These are phyloP conservation scores for Parotia lawesii DNA, from an alignment of 2,113 vertebrate genomes.

Conservation along the genomic window DNA sequence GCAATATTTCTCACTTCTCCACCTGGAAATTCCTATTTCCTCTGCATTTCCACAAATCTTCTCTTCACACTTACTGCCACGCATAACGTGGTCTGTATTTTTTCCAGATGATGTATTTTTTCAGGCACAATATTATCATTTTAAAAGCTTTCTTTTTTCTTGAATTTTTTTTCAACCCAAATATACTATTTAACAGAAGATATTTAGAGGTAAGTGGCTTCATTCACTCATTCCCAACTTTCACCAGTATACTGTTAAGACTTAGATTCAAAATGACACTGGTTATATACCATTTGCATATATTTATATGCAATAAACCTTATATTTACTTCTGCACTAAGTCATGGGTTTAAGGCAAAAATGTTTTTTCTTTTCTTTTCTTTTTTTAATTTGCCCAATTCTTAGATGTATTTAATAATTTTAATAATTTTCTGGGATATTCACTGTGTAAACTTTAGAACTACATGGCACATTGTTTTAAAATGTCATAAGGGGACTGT, in stretches of 20 bases:
- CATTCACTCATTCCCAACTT: neutral
- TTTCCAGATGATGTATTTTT: neutral
- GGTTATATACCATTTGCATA: neutral
- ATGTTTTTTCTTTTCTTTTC: neutral
- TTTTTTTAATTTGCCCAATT: neutral
- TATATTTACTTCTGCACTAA: neutral
- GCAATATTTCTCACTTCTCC: neutral
- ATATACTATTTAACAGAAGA: neutral
- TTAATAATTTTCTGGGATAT: neutral
- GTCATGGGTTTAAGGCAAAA: rapidly evolving
- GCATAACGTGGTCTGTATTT: neutral
- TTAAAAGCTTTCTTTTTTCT: neutral
- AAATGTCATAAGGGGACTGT: neutral
- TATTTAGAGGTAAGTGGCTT: neutral
- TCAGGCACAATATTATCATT: neutral
- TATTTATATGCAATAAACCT: neutral
- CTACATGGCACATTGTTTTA: neutral
- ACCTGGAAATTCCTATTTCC: neutral
- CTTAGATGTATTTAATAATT: neutral
- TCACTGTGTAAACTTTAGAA: neutral
- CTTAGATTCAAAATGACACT: neutral
- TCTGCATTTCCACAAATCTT: neutral
- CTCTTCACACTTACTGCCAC: neutral
- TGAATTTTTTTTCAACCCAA: neutral
- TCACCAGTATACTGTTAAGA: neutral